phyloP scores from a whole-genome alignment of 1,140 invertebrate species.

The Coptotermes formosanus region DNA sequence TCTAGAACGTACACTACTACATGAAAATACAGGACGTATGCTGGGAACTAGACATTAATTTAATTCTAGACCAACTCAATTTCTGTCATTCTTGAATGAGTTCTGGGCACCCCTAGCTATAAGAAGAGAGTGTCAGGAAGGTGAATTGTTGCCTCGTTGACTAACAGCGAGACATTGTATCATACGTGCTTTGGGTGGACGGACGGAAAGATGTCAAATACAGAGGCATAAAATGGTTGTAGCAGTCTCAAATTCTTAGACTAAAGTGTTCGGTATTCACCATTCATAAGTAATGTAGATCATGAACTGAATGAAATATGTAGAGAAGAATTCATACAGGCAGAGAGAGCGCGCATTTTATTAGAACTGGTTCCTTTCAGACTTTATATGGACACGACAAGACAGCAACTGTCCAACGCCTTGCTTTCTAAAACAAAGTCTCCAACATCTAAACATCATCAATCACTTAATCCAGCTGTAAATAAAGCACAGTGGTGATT shows the following conservation, averaged over 20 bases:
- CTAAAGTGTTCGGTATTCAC: background rate
- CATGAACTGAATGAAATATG: constrained; percentile 15
- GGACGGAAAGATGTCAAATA: background rate
- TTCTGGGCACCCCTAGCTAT: background rate
- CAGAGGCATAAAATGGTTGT: background rate
- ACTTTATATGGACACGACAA: constrained; percentile 22
- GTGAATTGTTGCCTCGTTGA: background rate
- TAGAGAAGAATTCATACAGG: background rate
- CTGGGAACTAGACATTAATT: no score
- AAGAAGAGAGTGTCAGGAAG: background rate
- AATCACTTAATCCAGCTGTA: background rate
- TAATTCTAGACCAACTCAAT: no score
- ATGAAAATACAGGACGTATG: no score
- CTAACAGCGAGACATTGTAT: background rate
- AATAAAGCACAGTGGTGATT: background rate
- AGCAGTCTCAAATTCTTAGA: background rate
- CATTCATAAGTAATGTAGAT: constrained; percentile 23
- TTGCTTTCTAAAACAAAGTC: constrained; percentile 15
- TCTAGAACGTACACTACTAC: background rate
- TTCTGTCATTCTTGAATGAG: background rate
- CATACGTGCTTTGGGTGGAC: background rate
- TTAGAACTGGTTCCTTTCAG: constrained; percentile 18
- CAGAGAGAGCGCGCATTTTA: background rate
- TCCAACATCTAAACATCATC: constrained; percentile 7
- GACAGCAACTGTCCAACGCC: constrained; percentile 21